Base-by-base conservation (phyloP, 2,888 invertebrate genomes). In the Urechis unicinctus region DNA sequence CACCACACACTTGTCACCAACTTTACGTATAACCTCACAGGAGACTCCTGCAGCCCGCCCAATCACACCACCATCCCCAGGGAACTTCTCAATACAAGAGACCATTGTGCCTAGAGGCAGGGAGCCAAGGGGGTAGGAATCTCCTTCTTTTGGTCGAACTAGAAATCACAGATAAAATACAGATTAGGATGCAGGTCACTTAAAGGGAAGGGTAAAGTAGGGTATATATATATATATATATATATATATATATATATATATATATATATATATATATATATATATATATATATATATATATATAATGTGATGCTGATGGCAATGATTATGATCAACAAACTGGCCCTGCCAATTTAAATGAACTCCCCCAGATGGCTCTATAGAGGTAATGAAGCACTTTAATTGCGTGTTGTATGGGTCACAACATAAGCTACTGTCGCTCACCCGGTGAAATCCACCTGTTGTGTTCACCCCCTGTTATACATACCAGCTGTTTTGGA, bases 81-180 rank as follows among this genome's bases (percentile, higher is more conserved):
- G 89, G 70, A 82, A 84, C 66, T 85, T 85, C 78, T 96, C 94
- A 48, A 97, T 82, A 71, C 86, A 87, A 71, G 90, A 84, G 1
- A 97, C 85, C 47, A 84, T 66, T 0, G 94, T 95, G 0, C 94
- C 94, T 2, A 85, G 64, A 0, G 94, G 90, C 28, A 98, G 78
- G 0, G 96, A 94, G 26, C 95, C 98, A n/a, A 98, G 75, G 1
- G 95, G 88, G 82, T 90, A 89, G 0, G 94, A 88, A 81, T 98
- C 94, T 6, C 97, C 97, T 77, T 95, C 95, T 64, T 86, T 86
- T 0, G 92, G 85, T 68, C 88, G 55, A 0, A 95, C 91, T 89
- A 73, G 64, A n/a, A 82, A 80, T 57, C 59, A 49, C 26, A 52
- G 9, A 54, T n/a, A 49, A 3, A 46, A 46, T 6, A n/a, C n/a